Evolutionary conservation across 2,113 vertebrate species (phyloP).

Genomic region (Chaetura pelagica): DNA sequence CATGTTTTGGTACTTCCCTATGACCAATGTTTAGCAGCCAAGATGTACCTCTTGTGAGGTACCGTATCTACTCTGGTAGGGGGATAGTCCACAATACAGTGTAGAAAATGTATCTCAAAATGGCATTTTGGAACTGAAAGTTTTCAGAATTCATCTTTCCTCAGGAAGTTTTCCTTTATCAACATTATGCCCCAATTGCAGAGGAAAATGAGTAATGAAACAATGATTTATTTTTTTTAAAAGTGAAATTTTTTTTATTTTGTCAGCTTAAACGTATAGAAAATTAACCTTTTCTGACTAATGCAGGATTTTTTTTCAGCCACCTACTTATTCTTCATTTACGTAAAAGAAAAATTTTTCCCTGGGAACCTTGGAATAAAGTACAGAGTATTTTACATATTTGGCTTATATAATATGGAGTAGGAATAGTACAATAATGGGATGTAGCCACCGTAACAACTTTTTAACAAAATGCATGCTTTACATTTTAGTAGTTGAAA

Average conservation of each 20-base stretch:
- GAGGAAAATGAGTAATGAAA: background rate
- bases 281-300: background rate
- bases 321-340: background rate
- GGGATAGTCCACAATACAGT: background rate
- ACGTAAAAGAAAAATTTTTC: too few relatives aligned
- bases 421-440: background rate
- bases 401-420: background rate
- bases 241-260: background rate
- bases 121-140: background rate
- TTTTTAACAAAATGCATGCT: background rate
- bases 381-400: background rate
- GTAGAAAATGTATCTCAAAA: background rate
- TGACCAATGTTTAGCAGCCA: background rate
- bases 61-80: background rate
- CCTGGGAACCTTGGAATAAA: background rate
- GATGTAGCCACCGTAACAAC: background rate
- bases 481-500: background rate
- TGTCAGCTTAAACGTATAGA: background rate
- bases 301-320: background rate
- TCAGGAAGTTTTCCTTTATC: background rate
- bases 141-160: background rate
- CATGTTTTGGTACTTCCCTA: background rate
- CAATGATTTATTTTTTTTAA: background rate
- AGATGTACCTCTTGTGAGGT: accelerated
- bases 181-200: background rate